These are phyloP conservation scores for Morpho helenor DNA, from an alignment of 2,888 invertebrate genomes.

Conservation along the genomic window DNA sequence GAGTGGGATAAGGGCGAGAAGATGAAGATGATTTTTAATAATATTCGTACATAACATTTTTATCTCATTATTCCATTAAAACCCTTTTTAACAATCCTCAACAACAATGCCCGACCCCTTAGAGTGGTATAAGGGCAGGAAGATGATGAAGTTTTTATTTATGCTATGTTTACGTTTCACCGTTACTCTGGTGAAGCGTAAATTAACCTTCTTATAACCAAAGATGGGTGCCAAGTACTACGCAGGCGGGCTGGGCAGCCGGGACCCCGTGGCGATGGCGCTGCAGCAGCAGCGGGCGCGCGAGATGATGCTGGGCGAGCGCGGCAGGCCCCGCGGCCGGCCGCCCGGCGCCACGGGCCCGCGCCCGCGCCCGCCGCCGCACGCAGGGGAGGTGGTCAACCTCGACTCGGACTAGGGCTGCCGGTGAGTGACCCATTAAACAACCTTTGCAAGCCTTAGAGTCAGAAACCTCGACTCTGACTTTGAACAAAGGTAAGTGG, in stretches of 20 bases:
- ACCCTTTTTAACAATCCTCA: too few relatives aligned
- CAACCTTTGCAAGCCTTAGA: background rate
- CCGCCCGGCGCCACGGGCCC: conserved; percentile 42
- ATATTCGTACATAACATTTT: too few relatives aligned
- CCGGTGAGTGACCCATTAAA: background rate
- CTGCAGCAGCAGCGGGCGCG: conserved; percentile 69
- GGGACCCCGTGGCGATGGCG: conserved; percentile 74
- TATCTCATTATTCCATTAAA: too few relatives aligned
- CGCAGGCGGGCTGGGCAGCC: conserved; percentile 74
- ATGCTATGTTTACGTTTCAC: background rate
- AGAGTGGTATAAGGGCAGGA: too few relatives aligned
- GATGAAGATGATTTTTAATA: too few relatives aligned
- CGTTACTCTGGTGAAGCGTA: conserved; percentile 1
- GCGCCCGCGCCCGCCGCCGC: conserved; percentile 27
- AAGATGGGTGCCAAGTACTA: conserved; percentile 70
- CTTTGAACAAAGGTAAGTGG: background rate
- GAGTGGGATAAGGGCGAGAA: too few relatives aligned
- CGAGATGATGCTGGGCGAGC: conserved; percentile 61
- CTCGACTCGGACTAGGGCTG: conserved; percentile 57
- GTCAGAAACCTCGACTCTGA: background rate
- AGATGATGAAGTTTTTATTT: too few relatives aligned
- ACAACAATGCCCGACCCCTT: too few relatives aligned
- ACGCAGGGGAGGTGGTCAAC: conserved; percentile 55
- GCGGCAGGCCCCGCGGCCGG: conserved; percentile 35
- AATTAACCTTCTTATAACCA: conserved; percentile 9